phyloP scores from a whole-genome alignment of 2,797 vertebrate species.

The Amblyraja radiata region DNA sequence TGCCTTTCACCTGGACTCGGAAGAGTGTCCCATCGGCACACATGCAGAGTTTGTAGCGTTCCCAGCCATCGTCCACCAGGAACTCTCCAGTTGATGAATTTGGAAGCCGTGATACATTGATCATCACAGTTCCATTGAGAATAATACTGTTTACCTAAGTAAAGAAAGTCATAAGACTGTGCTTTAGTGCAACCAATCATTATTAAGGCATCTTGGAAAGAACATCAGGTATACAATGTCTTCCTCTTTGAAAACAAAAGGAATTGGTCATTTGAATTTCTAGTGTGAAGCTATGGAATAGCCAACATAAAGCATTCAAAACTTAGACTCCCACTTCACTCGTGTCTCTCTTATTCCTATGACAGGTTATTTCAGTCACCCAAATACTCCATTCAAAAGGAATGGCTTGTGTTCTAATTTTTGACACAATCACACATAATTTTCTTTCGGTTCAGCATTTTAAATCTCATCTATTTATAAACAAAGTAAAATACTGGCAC shows the following conservation, averaged over 20 bases:
- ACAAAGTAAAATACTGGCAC: background rate
- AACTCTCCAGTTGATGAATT: constrained; percentile 66
- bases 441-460: background rate
- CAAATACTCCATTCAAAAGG: background rate
- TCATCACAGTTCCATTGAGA: constrained; percentile 89
- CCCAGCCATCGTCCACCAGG: constrained; percentile 65
- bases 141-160: constrained; percentile 87
- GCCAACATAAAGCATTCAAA: background rate
- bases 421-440: background rate
- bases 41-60: constrained; percentile 95
- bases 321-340: background rate
- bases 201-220: background rate
- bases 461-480: background rate
- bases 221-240: background rate
- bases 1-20: constrained; percentile 79
- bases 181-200: background rate
- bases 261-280: background rate
- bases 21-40: constrained; percentile 91
- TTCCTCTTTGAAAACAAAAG: background rate
- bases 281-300: background rate
- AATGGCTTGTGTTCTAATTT: background rate
- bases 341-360: background rate
- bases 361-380: background rate
- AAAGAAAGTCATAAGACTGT: background rate
- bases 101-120: constrained; percentile 77